Base-by-base conservation (phyloP, 2,888 invertebrate genomes). In the Gastracanthus pulcherrimus region DNA sequence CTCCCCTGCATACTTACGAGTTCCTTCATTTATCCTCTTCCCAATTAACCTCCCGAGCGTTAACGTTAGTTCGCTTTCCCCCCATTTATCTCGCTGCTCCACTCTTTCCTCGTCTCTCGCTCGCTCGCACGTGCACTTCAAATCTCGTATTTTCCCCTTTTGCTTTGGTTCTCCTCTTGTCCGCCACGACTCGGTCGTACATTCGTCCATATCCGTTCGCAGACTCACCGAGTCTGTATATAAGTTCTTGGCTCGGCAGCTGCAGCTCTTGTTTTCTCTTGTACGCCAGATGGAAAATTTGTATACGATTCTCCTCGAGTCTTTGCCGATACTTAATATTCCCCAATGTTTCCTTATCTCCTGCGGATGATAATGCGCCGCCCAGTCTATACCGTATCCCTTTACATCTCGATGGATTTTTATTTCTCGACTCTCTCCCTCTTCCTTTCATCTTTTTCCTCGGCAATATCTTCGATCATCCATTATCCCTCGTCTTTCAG, bases 381-480 rank as follows among this genome's bases (percentile, higher is more conserved):
- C n/a, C n/a, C 41, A 7, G 6, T 41, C 11, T 9, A 9, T 41
- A 1, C 13, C 3, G 1, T 7, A 11, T 16, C 16, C 41, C 41
- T 66, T 26, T 67, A n/a, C 23, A 26, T 31, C 41, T 26, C 67
- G 29, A 31, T 67, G 34, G 38, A 29, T 67, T 19, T 67, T 19
- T 23, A 29, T 67, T 38, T 67, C 23, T 26, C 41, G n/a, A n/a
- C n/a, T 19, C 41, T 41, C 41, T 67, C 74, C 74, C 74, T 74
- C 72, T 72, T 64, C 60, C 79, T 62, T 48, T 80, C 74, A 60
- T 60, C 48, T 36, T 51, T 31, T 26, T 66, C 55, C 29, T 16
- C 79, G 29, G 74, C n/a, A 45, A 41, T 45, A 64, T 36, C 36
- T 64, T 64, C 19, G 23, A 64, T 36, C 31, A 64, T 36, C 64